phyloP scores from a whole-genome alignment of 2,888 invertebrate genomes.

The Euspilapteryx auroguttella region DNA sequence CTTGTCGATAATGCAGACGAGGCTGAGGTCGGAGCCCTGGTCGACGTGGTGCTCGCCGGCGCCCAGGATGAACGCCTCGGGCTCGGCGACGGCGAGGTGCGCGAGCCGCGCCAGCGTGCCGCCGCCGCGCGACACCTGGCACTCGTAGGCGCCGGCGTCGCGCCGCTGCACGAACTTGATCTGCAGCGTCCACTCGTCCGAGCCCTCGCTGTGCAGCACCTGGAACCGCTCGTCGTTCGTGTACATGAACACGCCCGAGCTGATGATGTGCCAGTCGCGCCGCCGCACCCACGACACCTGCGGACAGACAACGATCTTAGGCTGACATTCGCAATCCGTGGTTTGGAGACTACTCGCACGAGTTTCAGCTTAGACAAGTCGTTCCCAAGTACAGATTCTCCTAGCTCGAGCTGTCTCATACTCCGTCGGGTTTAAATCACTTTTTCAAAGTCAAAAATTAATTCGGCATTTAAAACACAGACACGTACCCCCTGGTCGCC shows the following conservation, averaged over 20 bases:
- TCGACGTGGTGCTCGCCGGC: slow-evolving; percentile 89
- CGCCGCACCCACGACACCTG: slow-evolving; percentile 92
- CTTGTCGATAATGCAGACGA: slow-evolving; percentile 91
- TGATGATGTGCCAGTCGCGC: slow-evolving; percentile 91
- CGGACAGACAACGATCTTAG: too few species aligned
- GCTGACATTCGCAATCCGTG: too few species aligned
- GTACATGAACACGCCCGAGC: slow-evolving; percentile 87
- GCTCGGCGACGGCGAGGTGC: slow-evolving; percentile 84
- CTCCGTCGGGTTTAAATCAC: neutral
- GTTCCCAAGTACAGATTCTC: neutral
- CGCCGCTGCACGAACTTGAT: slow-evolving; percentile 90
- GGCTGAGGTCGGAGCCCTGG: slow-evolving; percentile 85
- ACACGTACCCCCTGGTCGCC: slow-evolving; percentile 70
- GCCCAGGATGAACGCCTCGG: slow-evolving; percentile 87
- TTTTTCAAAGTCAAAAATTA: neutral
- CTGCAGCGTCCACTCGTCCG: slow-evolving; percentile 90
- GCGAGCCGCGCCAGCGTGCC: slow-evolving; percentile 87
- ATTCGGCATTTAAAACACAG: neutral
- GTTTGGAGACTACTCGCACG: too few species aligned
- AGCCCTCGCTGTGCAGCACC: slow-evolving; percentile 80
- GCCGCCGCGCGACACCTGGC: slow-evolving; percentile 84
- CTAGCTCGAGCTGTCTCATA: neutral
- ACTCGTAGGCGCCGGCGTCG: slow-evolving; percentile 91
- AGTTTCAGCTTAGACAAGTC: too few species aligned
- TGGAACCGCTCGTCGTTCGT: slow-evolving; percentile 88